Base-by-base conservation (phyloP, 2,113 vertebrate genomes). In the Indicator indicator region DNA sequence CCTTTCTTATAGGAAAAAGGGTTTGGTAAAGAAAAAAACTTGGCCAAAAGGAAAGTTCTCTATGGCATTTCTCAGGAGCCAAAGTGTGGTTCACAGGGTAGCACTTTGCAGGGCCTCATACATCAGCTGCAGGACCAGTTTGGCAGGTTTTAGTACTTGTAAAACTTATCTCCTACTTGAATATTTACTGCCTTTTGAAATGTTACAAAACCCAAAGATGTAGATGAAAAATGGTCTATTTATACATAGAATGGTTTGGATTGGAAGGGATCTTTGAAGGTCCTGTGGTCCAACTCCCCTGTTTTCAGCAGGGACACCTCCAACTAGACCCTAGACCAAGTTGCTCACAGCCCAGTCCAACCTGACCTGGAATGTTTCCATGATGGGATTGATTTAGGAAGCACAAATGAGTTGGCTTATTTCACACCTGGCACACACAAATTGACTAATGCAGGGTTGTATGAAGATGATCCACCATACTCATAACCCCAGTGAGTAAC, bases 371-470 rank as follows among this genome's bases (percentile, higher is more conserved):
- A 36, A 33, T 70, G 46, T 18, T 24, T 50, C 21, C 11, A 27
- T 13, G 9, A 52, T 70, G 21, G 9, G 32, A 32, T 17, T 65
- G 44, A 64, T 46, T 77, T 28, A 58, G 77, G 26, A 72, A 82
- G 15, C 27, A 77, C 73, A 19, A 32, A 46, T 28, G 16, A 48
- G 1, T 8, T 77, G 33, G 8, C 3, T 83, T 74, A 83, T 67
- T 30, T 69, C 1, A 0, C 28, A 18, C 8, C 2, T 9, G 24
- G 12, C 30, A 46, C 1, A 1, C 15, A 40, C 4, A 5, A 62
- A 58, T 30, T 36, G 27, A 12, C 16, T 80, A n/a, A 33, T 1
- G 2, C 9, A 80, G 5, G 6, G 5, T 1, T 77, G 19, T 23
- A 13, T 50, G 21, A 81, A 92, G 58, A 44, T 11, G 17, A 1